phyloP scores from a whole-genome alignment of 1,140 invertebrate species.

The Drosophila virilis region DNA sequence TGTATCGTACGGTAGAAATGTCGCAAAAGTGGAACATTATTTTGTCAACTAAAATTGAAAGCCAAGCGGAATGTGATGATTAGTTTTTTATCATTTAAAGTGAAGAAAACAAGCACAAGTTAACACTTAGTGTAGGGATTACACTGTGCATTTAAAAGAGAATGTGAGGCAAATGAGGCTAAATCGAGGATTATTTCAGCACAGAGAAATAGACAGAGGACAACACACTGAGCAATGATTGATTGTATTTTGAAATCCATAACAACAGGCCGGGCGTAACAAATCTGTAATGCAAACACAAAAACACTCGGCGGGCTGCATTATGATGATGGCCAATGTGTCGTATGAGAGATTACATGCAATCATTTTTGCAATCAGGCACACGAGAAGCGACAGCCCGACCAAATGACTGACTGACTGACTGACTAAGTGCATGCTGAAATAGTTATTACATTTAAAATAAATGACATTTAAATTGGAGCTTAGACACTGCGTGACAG shows the following conservation, averaged over 20 bases:
- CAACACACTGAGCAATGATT: conserved; percentile 27
- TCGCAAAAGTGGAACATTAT: too few relatives aligned
- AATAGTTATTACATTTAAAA: conserved; percentile 59
- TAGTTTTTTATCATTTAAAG: not conserved
- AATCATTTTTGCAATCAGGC: conserved; percentile 55
- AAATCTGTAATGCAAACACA: conserved; percentile 34
- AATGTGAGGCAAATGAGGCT: not conserved
- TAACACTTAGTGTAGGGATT: conserved; percentile 1
- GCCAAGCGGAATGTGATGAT: not conserved
- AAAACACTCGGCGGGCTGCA: conserved; percentile 2
- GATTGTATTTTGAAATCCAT: conserved; percentile 43
- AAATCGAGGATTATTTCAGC: not conserved
- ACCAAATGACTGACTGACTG: not conserved
- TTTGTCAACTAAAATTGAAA: too few relatives aligned
- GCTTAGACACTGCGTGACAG: conserved; percentile 19
- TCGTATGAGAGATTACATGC: conserved; percentile 56
- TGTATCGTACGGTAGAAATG: too few relatives aligned
- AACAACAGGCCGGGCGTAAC: conserved; percentile 24
- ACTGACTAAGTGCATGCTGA: conserved; percentile 43
- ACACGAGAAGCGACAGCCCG: conserved; percentile 7
- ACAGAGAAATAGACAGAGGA: not conserved
- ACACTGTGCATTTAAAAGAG: not conserved
- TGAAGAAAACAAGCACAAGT: not conserved
- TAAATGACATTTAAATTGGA: conserved; percentile 58
- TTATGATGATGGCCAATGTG: conserved; percentile 38